These are phyloP conservation scores for Trichoplax adhaerens DNA, from an alignment of 37 sponge, comb jelly and placozoan genomes.

Conservation along the genomic window DNA sequence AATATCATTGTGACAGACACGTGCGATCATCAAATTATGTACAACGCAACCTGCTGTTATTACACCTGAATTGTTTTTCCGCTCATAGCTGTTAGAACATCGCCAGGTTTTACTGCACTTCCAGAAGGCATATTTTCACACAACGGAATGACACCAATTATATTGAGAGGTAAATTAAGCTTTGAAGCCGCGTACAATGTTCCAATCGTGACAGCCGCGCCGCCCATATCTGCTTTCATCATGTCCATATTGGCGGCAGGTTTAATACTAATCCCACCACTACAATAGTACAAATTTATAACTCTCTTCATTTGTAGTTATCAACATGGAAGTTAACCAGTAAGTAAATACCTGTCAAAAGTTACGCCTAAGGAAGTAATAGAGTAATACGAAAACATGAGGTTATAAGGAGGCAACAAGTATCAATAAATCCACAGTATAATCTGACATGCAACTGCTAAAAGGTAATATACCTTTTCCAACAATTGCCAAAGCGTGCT, in stretches of 20 bases:
- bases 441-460: no score
- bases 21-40: no score
- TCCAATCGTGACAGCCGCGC: slow-evolving; percentile 65
- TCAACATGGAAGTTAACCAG: neutral
- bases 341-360: slow-evolving; percentile 45
- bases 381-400: neutral
- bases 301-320: no score
- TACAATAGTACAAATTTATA: no score
- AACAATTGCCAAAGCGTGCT: slow-evolving; percentile 40
- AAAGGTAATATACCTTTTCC: slow-evolving; percentile 52
- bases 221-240: slow-evolving; percentile 94
- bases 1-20: no score
- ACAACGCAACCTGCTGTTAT: neutral
- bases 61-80: slow-evolving; percentile 72
- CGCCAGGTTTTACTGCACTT: slow-evolving; percentile 78
- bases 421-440: neutral
- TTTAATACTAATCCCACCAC: slow-evolving; percentile 85
- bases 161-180: slow-evolving; percentile 34
- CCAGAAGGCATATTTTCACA: slow-evolving; percentile 96
- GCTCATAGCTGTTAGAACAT: slow-evolving; percentile 82
- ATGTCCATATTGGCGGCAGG: slow-evolving; percentile 68
- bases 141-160: slow-evolving; percentile 58
- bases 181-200: slow-evolving; percentile 37
- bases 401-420: neutral
- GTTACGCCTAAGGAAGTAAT: slow-evolving; percentile 48